These are phyloP conservation scores for Drosophila ustulata DNA, from an alignment of 2,888 invertebrate genomes.

Conservation along the genomic window DNA sequence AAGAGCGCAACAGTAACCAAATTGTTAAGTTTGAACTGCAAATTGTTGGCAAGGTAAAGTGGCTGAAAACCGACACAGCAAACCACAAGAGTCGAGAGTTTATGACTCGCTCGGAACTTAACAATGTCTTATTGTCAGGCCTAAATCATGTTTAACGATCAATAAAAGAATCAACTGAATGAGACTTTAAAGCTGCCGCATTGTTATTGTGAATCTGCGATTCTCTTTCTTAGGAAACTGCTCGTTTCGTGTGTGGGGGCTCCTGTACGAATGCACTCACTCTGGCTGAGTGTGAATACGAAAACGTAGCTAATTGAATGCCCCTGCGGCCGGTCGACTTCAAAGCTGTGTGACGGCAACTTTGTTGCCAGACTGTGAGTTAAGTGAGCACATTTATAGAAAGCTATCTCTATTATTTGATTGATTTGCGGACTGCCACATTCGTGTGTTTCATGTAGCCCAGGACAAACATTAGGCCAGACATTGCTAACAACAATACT, in stretches of 20 bases:
- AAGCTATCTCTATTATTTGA: conserved; percentile 23
- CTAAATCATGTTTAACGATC: conserved; percentile 81
- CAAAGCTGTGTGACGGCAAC: conserved; percentile 58
- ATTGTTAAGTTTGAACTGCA: conserved; percentile 65
- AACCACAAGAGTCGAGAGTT: conserved; percentile 48
- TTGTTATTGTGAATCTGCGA: conserved; percentile 31
- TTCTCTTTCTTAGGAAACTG: conserved; percentile 69
- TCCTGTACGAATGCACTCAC: conserved; percentile 12
- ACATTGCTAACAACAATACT: conserved; percentile 51
- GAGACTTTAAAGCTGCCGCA: conserved; percentile 18
- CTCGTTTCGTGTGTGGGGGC: conserved; percentile 64
- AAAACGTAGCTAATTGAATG: conserved; percentile 61
- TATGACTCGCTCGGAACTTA: conserved; percentile 53
- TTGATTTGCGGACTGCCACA: not conserved
- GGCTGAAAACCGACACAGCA: conserved; percentile 40
- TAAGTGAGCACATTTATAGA: conserved; percentile 16
- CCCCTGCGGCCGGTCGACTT: conserved; percentile 56
- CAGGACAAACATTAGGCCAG: conserved; percentile 37
- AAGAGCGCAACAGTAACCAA: conserved; percentile 58
- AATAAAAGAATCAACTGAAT: conserved; percentile 63
- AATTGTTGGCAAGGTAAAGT: conserved; percentile 50
- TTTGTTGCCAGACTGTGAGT: conserved; percentile 54
- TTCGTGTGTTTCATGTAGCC: conserved; percentile 29
- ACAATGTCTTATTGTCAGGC: conserved; percentile 78
- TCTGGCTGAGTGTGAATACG: conserved; percentile 51